Evolutionary conservation across 2,797 vertebrate genomes (phyloP).

Genomic region (Dryobates pubescens): DNA sequence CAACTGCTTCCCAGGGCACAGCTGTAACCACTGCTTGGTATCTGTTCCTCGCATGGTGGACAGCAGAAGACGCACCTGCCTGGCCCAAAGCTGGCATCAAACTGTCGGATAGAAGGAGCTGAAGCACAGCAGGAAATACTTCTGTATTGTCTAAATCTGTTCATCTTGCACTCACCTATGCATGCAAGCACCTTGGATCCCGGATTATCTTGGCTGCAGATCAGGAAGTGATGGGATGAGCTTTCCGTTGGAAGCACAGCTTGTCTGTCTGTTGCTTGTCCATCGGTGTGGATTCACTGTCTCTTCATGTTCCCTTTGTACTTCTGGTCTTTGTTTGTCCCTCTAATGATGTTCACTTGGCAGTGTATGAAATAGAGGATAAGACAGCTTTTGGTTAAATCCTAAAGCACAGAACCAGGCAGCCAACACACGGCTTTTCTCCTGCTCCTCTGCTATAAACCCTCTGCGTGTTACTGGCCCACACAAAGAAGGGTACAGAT

Average conservation of each 20-base stretch:
- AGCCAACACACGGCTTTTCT: neutral
- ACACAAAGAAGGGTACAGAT: neutral
- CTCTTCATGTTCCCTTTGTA: neutral
- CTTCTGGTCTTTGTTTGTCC: neutral
- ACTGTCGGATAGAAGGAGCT: neutral
- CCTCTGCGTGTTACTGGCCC: neutral
- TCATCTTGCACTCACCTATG: neutral
- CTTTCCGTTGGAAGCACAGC: constrained; percentile 20
- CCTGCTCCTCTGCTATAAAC: neutral
- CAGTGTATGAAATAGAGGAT: neutral
- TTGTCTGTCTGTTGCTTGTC: constrained; percentile 9
- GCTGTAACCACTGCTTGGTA: accelerated
- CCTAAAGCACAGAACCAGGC: neutral
- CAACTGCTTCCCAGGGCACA: neutral
- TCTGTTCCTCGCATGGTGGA: neutral
- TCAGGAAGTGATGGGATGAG: constrained; percentile 14
- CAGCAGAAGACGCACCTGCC: neutral
- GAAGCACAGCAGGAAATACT: neutral
- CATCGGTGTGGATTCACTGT: neutral
- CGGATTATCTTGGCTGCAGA: neutral
- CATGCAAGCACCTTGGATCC: neutral
- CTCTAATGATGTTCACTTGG: neutral
- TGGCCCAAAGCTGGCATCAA: neutral
- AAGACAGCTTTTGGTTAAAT: neutral
- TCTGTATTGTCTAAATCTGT: neutral